Evolutionary conservation across 2,888 invertebrate genomes (phyloP).

Genomic region (Nomada hirtipes): DNA sequence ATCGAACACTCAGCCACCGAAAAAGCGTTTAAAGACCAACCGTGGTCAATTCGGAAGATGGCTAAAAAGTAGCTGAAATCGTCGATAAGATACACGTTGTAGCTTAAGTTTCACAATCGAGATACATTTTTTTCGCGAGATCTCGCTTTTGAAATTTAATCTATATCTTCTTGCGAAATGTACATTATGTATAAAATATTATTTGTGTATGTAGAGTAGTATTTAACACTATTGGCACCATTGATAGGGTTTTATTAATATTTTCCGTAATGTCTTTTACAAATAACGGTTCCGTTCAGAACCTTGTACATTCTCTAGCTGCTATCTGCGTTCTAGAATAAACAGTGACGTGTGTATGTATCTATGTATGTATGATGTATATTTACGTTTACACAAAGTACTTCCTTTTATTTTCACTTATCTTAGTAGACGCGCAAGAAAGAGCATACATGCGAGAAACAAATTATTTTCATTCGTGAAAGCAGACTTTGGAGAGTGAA

Average conservation of each 20-base stretch:
- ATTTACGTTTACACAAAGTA: slow-evolving; percentile 20
- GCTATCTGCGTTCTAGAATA: slow-evolving; percentile 57
- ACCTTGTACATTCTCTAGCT: too few species aligned
- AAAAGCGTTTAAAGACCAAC: slow-evolving; percentile 77
- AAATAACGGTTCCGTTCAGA: slow-evolving; percentile 44
- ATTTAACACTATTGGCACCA: slow-evolving; percentile 79
- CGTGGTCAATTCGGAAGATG: slow-evolving; percentile 79
- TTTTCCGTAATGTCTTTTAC: slow-evolving; percentile 68
- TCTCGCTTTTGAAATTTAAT: slow-evolving; percentile 71
- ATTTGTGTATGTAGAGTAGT: slow-evolving; percentile 81
- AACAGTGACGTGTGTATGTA: slow-evolving; percentile 4
- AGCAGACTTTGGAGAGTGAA: slow-evolving; percentile 67
- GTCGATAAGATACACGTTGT: slow-evolving; percentile 43
- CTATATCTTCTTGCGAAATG: slow-evolving; percentile 55
- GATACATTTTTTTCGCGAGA: slow-evolving; percentile 28
- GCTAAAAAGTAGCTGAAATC: slow-evolving; percentile 81
- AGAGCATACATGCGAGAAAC: slow-evolving; percentile 13
- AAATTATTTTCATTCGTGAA: slow-evolving; percentile 45
- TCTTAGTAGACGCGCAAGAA: slow-evolving; percentile 5
- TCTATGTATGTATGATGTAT: not conserved
- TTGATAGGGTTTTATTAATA: slow-evolving; percentile 71
- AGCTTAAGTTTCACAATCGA: slow-evolving; percentile 63
- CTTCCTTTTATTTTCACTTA: slow-evolving; percentile 32
- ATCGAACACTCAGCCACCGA: slow-evolving; percentile 75
- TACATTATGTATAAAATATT: slow-evolving; percentile 82